phyloP scores from a whole-genome alignment of 1,140 invertebrate genomes.

The Archivesica marissinica region DNA sequence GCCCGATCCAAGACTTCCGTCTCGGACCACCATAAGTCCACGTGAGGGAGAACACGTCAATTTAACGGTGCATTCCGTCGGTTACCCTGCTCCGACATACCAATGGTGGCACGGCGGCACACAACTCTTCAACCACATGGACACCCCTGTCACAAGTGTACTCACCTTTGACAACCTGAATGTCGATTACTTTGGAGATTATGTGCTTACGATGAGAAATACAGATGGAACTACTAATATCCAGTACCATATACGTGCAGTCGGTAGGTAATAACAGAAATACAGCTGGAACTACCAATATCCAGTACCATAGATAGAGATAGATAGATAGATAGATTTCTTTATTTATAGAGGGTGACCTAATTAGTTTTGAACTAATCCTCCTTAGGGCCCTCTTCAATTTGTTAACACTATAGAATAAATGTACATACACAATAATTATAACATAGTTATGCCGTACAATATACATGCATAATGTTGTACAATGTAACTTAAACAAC shows the following conservation, averaged over 20 bases:
- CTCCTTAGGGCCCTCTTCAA: no score
- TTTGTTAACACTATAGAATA: no score
- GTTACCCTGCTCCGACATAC: background rate
- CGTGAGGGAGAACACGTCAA: background rate
- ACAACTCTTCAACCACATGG: background rate
- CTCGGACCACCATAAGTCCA: background rate
- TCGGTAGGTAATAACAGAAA: background rate
- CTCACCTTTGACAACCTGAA: background rate
- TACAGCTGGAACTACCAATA: no score
- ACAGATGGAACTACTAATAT: background rate
- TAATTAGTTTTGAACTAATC: no score
- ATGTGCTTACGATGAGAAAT: background rate
- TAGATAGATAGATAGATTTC: no score
- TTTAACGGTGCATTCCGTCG: background rate
- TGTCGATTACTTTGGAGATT: slow-evolving; percentile 11
- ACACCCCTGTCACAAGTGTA: background rate
- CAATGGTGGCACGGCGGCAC: background rate
- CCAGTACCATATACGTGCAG: background rate
- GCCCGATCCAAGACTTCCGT: background rate
- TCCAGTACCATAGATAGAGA: no score
- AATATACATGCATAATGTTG: no score
- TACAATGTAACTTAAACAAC: no score
- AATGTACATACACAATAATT: no score
- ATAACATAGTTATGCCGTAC: no score
- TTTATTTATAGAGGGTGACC: no score